A percentile compares a stretch with the other conserved stretches of the same genome.
These are phyloP conservation scores for Perca schrenkii DNA, from an alignment of 2,113 vertebrate species.

Conservation along the genomic window DNA sequence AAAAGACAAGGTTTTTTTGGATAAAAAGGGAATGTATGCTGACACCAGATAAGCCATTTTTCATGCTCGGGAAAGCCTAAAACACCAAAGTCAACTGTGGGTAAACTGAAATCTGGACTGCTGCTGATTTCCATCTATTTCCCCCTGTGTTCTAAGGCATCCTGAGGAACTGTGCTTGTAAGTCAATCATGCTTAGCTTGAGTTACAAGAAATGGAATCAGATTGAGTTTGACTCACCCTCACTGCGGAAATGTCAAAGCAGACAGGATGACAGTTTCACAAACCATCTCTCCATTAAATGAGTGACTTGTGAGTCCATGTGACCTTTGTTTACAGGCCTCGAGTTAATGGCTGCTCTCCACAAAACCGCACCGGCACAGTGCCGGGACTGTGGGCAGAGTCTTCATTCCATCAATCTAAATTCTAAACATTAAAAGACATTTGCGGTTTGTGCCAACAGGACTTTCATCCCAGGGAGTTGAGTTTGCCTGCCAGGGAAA, in stretches of 20 bases:
- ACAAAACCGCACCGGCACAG: neutral
- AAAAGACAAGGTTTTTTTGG: neutral
- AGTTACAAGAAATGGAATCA: constrained; percentile 30
- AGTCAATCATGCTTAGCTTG: constrained; percentile 32
- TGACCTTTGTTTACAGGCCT: constrained; percentile 42
- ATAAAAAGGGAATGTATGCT: constrained; percentile 20
- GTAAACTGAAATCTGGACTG: constrained; percentile 22
- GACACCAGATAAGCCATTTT: constrained; percentile 25
- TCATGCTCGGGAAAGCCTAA: constrained; percentile 9
- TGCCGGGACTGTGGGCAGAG: neutral
- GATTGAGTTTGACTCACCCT: constrained; percentile 37
- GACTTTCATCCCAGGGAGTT: too few relatives aligned
- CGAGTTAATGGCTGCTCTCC: constrained; percentile 3
- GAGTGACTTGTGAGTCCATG: constrained; percentile 31
- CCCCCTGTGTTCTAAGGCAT: constrained; percentile 16
- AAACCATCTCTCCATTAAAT: constrained; percentile 47
- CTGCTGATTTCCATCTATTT: constrained; percentile 34
- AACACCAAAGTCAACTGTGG: constrained; percentile 4
- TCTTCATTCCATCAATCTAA: neutral
- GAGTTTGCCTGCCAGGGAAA: too few relatives aligned
- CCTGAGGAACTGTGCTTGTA: neutral
- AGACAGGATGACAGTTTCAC: constrained; percentile 52
- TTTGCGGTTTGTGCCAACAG: neutral
- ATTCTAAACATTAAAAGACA: neutral
- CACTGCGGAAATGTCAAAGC: constrained; percentile 50